phyloP scores from a whole-genome alignment of 2,797 vertebrate species.

The Enteromius radiatus region DNA sequence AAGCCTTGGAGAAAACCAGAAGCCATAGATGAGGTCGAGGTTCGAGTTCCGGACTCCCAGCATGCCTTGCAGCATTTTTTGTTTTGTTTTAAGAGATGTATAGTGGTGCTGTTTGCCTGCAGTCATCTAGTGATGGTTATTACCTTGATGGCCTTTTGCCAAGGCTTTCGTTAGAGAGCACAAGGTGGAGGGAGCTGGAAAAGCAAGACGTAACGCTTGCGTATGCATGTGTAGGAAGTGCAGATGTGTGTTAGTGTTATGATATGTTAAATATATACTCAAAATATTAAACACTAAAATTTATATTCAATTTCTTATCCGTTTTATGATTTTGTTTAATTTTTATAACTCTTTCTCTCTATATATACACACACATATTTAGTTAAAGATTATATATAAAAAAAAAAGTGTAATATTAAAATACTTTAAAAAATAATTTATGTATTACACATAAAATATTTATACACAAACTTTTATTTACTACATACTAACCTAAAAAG shows the following conservation, averaged over 20 bases:
- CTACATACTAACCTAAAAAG: no score
- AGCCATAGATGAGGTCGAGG: conserved; percentile 4
- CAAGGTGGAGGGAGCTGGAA: background rate
- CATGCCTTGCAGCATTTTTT: conserved; percentile 37
- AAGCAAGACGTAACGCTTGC: background rate
- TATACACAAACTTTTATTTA: no score
- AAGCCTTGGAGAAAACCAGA: conserved; percentile 22
- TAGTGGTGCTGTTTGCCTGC: conserved; percentile 25
- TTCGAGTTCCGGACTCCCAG: conserved; percentile 32
- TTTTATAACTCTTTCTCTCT: no score
- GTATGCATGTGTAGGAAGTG: background rate
- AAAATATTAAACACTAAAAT: background rate
- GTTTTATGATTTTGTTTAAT: background rate
- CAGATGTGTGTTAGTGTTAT: no score
- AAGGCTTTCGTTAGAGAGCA: conserved; percentile 27
- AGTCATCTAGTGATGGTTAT: conserved; percentile 36
- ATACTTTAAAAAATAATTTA: no score
- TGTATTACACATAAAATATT: no score
- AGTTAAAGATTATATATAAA: no score
- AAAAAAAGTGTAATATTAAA: no score
- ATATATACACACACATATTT: no score
- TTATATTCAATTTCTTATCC: background rate
- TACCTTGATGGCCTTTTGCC: conserved; percentile 28
- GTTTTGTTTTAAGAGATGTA: conserved; percentile 9
- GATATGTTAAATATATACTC: background rate